phyloP scores from a whole-genome alignment of 2,888 invertebrate genomes.

The Vesta saturnalis region DNA sequence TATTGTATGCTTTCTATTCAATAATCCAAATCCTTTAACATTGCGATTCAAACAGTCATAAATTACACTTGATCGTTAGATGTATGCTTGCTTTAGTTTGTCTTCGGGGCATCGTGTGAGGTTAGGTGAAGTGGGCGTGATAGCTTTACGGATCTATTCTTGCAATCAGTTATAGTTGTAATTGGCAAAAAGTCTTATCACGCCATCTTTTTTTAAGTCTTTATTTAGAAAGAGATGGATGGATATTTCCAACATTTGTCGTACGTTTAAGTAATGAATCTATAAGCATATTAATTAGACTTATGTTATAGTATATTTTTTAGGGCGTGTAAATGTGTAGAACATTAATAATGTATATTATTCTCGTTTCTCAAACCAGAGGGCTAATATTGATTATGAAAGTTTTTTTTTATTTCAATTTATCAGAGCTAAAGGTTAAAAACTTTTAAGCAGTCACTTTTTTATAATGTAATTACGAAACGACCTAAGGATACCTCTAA shows the following conservation, averaged over 20 bases:
- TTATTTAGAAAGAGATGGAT: constrained; percentile 7
- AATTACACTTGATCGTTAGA: constrained; percentile 45
- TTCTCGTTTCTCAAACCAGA: background rate
- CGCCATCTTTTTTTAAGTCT: constrained; percentile 35
- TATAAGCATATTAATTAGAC: background rate
- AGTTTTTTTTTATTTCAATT: background rate
- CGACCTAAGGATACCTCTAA: too few relatives aligned
- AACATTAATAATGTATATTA: background rate
- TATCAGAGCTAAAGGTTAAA: too few relatives aligned
- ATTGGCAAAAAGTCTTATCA: constrained; percentile 38
- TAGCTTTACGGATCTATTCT: constrained; percentile 49
- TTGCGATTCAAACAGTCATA: constrained; percentile 38
- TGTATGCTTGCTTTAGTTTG: constrained; percentile 40
- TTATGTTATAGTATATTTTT: constrained; percentile 1
- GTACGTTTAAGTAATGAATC: background rate
- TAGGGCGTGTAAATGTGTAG: background rate
- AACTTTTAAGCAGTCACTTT: too few relatives aligned
- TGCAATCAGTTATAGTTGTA: constrained; percentile 45
- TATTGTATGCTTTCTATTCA: constrained; percentile 36
- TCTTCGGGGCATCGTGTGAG: constrained; percentile 47
- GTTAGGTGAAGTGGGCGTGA: constrained; percentile 51
- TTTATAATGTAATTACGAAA: too few relatives aligned
- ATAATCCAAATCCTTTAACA: constrained; percentile 32
- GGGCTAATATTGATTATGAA: background rate
- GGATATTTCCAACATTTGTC: constrained; percentile 23